These are phyloP conservation scores for Brachystomella parvula DNA, from an alignment of 1,140 invertebrate species.

Conservation along the genomic window DNA sequence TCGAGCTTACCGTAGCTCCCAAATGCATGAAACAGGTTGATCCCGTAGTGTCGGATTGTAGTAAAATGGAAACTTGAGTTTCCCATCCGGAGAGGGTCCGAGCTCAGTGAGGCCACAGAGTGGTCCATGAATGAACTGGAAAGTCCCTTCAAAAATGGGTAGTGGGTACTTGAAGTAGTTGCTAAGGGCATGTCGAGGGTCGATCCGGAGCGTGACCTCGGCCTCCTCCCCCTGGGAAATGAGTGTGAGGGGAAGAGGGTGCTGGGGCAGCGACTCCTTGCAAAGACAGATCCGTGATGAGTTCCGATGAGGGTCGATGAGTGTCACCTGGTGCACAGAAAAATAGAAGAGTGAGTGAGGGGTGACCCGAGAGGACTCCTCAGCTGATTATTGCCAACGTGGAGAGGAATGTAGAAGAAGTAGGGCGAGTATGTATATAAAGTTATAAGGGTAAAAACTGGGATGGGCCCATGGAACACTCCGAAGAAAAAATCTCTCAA, in stretches of 20 bases:
- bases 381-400: conserved; percentile 2
- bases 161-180: conserved; percentile 77
- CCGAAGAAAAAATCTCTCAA: no score
- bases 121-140: conserved; percentile 78
- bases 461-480: neutral
- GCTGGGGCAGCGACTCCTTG: conserved; percentile 36
- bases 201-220: conserved; percentile 69
- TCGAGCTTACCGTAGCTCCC: conserved; percentile 54
- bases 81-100: conserved; percentile 66
- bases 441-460: conserved; percentile 8
- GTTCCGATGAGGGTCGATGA: conserved; percentile 30
- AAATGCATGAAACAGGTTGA: conserved; percentile 70
- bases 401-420: conserved; percentile 8
- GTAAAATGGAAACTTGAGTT: conserved; percentile 67
- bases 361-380: neutral
- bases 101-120: conserved; percentile 72
- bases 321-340: conserved; percentile 22
- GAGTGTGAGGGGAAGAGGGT: conserved; percentile 42
- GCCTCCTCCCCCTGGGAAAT: conserved; percentile 64
- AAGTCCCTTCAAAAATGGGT: conserved; percentile 71
- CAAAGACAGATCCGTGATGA: conserved; percentile 38
- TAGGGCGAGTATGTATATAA: neutral
- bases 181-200: conserved; percentile 67
- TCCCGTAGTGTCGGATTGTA: conserved; percentile 31
- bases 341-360: neutral